Percentiles rank a stretch among this genome's conserved stretches.
Conservation (phyloP, 2,888 invertebrate species). For the Mactromeris polynyma region DNA sequence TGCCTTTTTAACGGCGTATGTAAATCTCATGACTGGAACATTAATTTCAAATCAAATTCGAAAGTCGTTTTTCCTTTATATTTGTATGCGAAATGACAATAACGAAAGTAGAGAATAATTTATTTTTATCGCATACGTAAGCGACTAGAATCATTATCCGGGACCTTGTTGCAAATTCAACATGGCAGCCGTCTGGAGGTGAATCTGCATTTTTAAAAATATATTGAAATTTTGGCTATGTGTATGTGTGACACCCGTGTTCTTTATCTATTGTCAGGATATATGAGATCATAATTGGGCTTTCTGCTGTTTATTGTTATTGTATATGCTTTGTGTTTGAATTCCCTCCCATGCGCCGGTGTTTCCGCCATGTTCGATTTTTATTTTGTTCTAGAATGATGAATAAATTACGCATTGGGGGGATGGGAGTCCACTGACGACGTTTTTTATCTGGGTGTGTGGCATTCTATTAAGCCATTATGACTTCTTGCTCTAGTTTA, state of each 20-base stretch:
- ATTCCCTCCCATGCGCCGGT: conserved; percentile 36
- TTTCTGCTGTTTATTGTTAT: not conserved
- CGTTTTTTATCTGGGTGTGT: not conserved
- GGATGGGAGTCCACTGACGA: not conserved
- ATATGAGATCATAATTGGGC: not conserved
- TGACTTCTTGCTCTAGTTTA: not conserved
- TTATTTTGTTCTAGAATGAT: conserved; percentile 45
- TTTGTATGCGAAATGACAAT: not conserved
- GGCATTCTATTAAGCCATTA: not conserved
- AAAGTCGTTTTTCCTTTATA: not conserved
- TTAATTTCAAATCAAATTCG: not conserved
- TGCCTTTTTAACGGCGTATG: not conserved
- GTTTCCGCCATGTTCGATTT: conserved; percentile 54
- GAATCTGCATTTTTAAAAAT: conserved; percentile 50
- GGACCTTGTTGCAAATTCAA: conserved; percentile 77
- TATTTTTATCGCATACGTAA: conserved; percentile 31
- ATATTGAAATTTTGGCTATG: not conserved
- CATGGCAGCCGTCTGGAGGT: conserved; percentile 84
- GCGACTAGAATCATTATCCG: conserved; percentile 70
- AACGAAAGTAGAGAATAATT: conserved; percentile 22
- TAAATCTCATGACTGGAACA: too few species aligned
- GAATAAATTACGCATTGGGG: conserved; percentile 41
- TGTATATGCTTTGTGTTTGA: not conserved
- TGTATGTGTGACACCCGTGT: not conserved
- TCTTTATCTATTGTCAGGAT: not conserved